Percentiles rank a stretch among this genome's conserved stretches.
Conservation (phyloP, 2,797 vertebrate species). For the Adrianichthys oophorus region DNA sequence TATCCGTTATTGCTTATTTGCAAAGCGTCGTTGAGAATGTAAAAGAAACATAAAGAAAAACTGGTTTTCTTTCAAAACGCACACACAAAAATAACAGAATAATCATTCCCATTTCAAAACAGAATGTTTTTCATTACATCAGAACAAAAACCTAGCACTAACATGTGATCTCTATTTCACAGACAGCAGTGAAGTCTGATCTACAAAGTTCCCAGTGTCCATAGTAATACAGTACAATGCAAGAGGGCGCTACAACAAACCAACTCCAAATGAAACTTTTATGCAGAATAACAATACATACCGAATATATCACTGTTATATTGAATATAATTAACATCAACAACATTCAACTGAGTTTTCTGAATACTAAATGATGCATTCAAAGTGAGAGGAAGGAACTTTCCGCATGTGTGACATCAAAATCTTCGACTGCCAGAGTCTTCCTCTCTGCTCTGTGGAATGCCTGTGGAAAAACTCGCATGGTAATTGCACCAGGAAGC, state of each 20-base stretch:
- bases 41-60: conserved; percentile 33
- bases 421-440: conserved; percentile 47
- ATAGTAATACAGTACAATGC: conserved; percentile 70
- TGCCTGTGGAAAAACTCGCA: conserved; percentile 49
- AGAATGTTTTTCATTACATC: conserved; percentile 56
- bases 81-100: conserved; percentile 44
- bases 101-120: conserved; percentile 47
- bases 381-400: conserved; percentile 56
- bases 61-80: conserved; percentile 49
- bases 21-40: conserved; percentile 48
- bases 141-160: conserved; percentile 60
- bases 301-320: conserved; percentile 60
- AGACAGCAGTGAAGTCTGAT: conserved; percentile 70
- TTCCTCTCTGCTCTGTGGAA: conserved; percentile 45
- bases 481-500: conserved; percentile 36
- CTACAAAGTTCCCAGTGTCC: conserved; percentile 74
- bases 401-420: conserved; percentile 32
- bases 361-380: conserved; percentile 62
- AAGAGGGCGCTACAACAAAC: conserved; percentile 69
- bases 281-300: conserved; percentile 61
- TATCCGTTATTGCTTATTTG: conserved; percentile 60
- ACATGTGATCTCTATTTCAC: conserved; percentile 60
- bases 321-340: conserved; percentile 66
- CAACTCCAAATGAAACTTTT: conserved; percentile 58
- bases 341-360: conserved; percentile 66